Evolutionary conservation across 2,888 invertebrate genomes (phyloP), one percentile per base, ranked within the genome.

Genomic region (Altica lythri): DNA sequence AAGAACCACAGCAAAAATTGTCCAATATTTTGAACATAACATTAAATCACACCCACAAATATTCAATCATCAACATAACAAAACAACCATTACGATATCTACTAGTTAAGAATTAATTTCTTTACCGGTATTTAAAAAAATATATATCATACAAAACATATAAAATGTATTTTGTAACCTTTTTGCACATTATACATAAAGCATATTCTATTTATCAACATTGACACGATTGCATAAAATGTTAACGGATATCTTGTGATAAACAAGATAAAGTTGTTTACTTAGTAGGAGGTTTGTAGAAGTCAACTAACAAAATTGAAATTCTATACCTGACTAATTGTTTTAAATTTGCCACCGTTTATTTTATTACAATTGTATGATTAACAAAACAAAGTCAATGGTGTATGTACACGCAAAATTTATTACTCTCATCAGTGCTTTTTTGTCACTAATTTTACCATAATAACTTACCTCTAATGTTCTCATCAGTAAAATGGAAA

Each of bases 21-120:
- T 59, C 52, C 61, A 61, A 54, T 38, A 52, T 52, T 53, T 37
- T 58, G 58, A 61, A 61, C 59, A 59, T 59, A 59, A 61, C 57
- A 56, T 60, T 45, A 55, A 54, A 56, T 53, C 61, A 61, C 59
- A 59, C 52, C 46, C 57, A 59, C 56, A 54, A 50, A 50, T 58
- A 58, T 56, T 58, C 43, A 57, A 59, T 45, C 30, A 55, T 55
- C 43, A 56, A 59, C 54, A 61, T 57, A 59, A 61, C 57, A 59
- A 61, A 61, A 59, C 53, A 58, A 60, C 48, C 37, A 30, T 37
- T 17, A 53, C 53, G 49, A 38, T 49, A 14, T 49, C 48, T 49
- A 25, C 19, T 12, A 25, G 38, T 45, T 49, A 44, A 53, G 22
- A 38, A 22, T 16, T 18, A 18, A 18, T 38, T 18, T 22, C 35